These are phyloP conservation scores for Arctocebus calabarensis DNA, from an alignment of 2,797 vertebrate species.

Conservation along the genomic window DNA sequence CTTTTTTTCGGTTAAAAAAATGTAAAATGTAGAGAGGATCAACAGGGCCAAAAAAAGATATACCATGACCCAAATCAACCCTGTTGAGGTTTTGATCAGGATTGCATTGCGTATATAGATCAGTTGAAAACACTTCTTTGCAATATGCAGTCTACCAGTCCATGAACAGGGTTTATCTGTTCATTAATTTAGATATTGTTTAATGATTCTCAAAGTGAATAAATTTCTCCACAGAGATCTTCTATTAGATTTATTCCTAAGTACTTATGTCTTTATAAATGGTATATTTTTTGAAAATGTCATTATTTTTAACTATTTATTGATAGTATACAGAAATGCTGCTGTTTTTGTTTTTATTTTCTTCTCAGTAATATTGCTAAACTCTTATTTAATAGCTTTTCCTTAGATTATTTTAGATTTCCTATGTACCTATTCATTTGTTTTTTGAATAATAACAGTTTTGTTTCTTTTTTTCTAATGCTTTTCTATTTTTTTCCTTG, in stretches of 20 bases:
- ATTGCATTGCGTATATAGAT: not conserved
- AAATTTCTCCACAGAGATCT: not conserved
- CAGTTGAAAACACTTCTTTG: not conserved
- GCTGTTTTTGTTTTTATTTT: not conserved
- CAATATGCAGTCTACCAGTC: not conserved
- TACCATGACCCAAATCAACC: not conserved
- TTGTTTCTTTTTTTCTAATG: not conserved
- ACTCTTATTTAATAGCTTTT: not conserved
- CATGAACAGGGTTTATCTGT: not conserved
- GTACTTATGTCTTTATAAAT: not conserved
- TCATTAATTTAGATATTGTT: not conserved
- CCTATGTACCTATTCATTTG: not conserved
- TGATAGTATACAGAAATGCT: not conserved
- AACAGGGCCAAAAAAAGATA: not conserved
- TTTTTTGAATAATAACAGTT: not conserved
- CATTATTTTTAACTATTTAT: not conserved
- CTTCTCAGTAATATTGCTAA: not conserved
- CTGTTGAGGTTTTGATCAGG: not conserved
- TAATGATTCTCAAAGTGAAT: not conserved
- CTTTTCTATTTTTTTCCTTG: not conserved
- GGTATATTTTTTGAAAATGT: not conserved
- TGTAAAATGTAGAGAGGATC: not conserved
- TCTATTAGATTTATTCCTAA: not conserved
- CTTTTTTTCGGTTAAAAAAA: not conserved
- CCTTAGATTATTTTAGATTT: not conserved